A percentile compares a stretch with the other conserved stretches of the same genome.
Conservation (phyloP, 2,113 vertebrate species). For the Syngnathoides biaculeatus region DNA sequence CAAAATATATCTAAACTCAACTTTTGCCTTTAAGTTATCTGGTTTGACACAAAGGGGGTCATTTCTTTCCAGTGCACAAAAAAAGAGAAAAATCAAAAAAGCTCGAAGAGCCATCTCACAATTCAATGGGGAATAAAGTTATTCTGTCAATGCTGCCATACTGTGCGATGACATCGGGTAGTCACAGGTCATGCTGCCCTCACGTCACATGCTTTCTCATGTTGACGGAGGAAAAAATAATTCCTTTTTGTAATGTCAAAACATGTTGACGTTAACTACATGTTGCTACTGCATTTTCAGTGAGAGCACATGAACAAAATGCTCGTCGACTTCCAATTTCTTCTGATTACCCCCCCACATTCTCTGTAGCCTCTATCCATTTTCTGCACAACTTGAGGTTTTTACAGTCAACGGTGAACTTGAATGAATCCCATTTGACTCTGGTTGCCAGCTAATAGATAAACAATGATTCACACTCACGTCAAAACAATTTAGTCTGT, state of each 20-base stretch:
- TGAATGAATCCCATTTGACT: too few relatives aligned
- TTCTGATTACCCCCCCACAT: too few relatives aligned
- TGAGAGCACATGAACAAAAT: neutral
- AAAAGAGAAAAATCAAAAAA: conserved; percentile 67
- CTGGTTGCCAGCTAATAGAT: neutral
- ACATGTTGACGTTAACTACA: neutral
- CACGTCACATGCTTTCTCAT: conserved; percentile 29
- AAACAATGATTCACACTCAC: neutral
- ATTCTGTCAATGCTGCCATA: conserved; percentile 64
- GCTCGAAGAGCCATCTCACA: conserved; percentile 60
- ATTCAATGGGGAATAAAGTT: conserved; percentile 64
- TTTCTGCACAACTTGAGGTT: too few relatives aligned
- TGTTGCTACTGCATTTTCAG: neutral
- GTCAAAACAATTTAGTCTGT: neutral
- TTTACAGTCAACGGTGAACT: too few relatives aligned
- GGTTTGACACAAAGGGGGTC: conserved; percentile 72
- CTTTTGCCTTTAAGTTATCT: conserved; percentile 69
- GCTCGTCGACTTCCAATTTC: neutral
- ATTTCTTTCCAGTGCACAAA: conserved; percentile 59
- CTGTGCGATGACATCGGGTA: conserved; percentile 68
- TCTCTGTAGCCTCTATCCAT: too few relatives aligned
- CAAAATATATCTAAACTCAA: conserved; percentile 57
- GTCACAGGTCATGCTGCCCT: conserved; percentile 51
- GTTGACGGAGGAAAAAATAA: neutral
- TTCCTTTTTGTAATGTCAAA: too few relatives aligned